These are phyloP conservation scores for Caenorhabditis afra DNA, from an alignment of 2,888 invertebrate genomes.

Conservation along the genomic window DNA sequence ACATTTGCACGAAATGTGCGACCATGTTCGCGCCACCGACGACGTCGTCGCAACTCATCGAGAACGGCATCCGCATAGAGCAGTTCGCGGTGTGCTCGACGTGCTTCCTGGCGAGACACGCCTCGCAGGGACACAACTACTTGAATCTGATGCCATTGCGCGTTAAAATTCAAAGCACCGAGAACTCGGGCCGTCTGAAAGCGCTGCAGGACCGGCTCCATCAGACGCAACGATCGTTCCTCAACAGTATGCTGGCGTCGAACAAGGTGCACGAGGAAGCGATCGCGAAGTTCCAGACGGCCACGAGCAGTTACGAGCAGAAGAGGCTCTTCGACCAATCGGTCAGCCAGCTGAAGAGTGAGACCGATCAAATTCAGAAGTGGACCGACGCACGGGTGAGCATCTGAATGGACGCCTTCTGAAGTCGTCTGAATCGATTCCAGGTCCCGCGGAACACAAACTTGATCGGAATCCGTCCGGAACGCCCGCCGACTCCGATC, in stretches of 20 bases:
- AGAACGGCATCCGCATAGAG: neutral
- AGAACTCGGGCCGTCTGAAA: constrained; percentile 7
- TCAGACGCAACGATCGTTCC: constrained; percentile 6
- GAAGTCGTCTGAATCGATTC: neutral
- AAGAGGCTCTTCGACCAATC: constrained; percentile 21
- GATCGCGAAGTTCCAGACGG: constrained; percentile 1
- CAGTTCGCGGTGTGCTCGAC: constrained; percentile 29
- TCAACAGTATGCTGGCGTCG: constrained; percentile 3
- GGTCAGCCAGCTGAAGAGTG: neutral
- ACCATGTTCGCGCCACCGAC: neutral
- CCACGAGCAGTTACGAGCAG: constrained; percentile 17
- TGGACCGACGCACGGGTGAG: constrained; percentile 11
- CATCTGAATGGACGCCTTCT: neutral
- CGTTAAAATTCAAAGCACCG: constrained; percentile 27
- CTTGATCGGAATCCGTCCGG: neutral
- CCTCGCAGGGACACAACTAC: neutral
- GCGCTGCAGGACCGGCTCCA: neutral
- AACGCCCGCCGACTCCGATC: neutral
- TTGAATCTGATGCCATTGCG: neutral
- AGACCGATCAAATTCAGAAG: constrained; percentile 3
- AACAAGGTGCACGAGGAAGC: neutral
- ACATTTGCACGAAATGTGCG: constrained; percentile 25
- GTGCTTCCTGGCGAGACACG: constrained; percentile 29
- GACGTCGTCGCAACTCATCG: neutral
- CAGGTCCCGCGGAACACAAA: neutral